phyloP scores from a whole-genome alignment of 2,888 invertebrate species.

The Lithophane semibrunnea region DNA sequence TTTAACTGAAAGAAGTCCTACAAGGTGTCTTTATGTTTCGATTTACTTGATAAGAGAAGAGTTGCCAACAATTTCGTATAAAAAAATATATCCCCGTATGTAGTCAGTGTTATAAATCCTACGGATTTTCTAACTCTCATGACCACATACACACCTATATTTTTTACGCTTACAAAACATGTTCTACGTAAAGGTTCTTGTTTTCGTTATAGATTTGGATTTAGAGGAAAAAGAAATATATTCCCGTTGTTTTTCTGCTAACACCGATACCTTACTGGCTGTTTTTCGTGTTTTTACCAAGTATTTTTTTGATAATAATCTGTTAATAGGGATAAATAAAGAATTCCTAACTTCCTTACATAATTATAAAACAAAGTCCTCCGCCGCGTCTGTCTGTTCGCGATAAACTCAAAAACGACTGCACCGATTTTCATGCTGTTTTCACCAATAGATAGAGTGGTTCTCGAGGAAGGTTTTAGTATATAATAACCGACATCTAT shows the following conservation, averaged over 20 bases:
- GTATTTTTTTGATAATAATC: not conserved
- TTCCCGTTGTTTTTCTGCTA: not conserved
- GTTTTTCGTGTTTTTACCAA: not conserved
- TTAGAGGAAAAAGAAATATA: not conserved
- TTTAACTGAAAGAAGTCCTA: not conserved
- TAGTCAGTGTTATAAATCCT: constrained; percentile 46
- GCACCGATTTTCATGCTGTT: too few relatives aligned
- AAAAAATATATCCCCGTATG: not conserved
- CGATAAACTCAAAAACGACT: too few relatives aligned
- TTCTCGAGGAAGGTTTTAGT: too few relatives aligned
- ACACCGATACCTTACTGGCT: not conserved
- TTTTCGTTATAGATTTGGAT: constrained; percentile 11
- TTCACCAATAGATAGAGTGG: too few relatives aligned
- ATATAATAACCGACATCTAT: too few relatives aligned
- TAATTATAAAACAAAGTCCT: too few relatives aligned
- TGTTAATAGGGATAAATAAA: not conserved
- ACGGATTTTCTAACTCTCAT: constrained; percentile 45
- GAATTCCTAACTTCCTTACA: too few relatives aligned
- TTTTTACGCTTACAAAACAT: constrained; percentile 14
- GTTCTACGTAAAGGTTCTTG: not conserved
- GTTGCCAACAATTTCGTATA: not conserved
- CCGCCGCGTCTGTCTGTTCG: too few relatives aligned
- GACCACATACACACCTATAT: constrained; percentile 35
- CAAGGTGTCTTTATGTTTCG: not conserved
- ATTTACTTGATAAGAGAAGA: constrained; percentile 2